These are phyloP conservation scores for Tauraco erythrolophus DNA, from an alignment of 2,113 vertebrate genomes.

Conservation along the genomic window DNA sequence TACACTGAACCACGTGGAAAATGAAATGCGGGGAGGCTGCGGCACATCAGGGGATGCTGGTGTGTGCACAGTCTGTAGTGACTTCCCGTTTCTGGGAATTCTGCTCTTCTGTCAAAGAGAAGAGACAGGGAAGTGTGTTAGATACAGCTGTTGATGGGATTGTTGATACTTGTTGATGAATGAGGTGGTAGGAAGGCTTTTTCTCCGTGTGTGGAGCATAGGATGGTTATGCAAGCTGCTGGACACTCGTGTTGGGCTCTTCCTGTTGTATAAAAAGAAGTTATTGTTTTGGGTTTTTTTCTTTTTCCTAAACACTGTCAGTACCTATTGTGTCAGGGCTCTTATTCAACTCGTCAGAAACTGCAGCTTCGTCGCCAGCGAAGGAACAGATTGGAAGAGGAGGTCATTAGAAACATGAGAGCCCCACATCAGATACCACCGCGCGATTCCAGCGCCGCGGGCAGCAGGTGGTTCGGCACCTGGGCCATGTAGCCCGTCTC, in stretches of 20 bases:
- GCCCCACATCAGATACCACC: not conserved
- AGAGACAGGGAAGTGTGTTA: not conserved
- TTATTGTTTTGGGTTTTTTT: not conserved
- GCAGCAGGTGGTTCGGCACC: not conserved
- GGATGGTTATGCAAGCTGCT: not conserved
- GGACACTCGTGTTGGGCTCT: accelerated
- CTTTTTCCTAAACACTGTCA: not conserved
- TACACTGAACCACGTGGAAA: not conserved
- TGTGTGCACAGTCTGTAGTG: not conserved
- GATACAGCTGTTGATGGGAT: not conserved
- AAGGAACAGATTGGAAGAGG: not conserved
- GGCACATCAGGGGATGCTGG: not conserved
- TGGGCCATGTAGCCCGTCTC: not conserved
- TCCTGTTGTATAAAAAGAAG: not conserved
- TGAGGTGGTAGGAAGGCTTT: not conserved
- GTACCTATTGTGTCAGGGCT: not conserved
- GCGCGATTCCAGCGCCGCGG: not conserved
- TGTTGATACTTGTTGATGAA: not conserved
- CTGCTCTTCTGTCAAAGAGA: not conserved
- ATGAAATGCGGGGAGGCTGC: not conserved
- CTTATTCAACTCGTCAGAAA: not conserved
- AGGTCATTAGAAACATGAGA: not conserved
- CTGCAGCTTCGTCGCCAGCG: not conserved
- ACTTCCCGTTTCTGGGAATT: not conserved
- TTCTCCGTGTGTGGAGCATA: accelerated